phyloP scores from a whole-genome alignment of 2,888 invertebrate genomes.

The Anoplius nigerrimus region DNA sequence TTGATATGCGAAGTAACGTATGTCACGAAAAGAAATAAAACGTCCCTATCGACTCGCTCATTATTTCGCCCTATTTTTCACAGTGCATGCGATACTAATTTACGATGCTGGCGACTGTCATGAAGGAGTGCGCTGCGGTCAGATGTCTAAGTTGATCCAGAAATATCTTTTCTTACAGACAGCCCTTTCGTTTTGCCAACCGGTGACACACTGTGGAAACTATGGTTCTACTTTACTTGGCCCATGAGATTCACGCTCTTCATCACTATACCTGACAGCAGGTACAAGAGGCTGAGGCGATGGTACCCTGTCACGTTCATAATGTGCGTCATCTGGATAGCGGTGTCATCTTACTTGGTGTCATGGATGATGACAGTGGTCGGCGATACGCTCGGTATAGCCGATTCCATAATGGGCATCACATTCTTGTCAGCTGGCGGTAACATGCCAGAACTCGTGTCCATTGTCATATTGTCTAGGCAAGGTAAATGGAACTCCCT shows the following conservation, averaged over 20 bases:
- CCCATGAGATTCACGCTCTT: conserved; percentile 83
- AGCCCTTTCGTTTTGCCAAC: conserved; percentile 62
- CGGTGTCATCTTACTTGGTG: conserved; percentile 88
- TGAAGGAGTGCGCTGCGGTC: too few relatives aligned
- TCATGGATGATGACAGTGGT: conserved; percentile 95
- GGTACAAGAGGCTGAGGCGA: conserved; percentile 76
- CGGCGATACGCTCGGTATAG: conserved; percentile 87
- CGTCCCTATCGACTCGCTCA: too few relatives aligned
- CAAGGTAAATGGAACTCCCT: conserved; percentile 82
- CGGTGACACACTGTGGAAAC: conserved; percentile 61
- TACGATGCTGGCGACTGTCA: too few relatives aligned
- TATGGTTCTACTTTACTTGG: conserved; percentile 84
- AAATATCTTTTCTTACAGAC: conserved; percentile 46
- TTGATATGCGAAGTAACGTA: too few relatives aligned
- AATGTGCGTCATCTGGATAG: conserved; percentile 92
- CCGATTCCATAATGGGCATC: conserved; percentile 93
- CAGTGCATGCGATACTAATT: too few relatives aligned
- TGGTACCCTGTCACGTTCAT: conserved; percentile 87
- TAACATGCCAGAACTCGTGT: conserved; percentile 89
- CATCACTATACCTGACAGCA: conserved; percentile 84
- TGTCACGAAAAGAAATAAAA: too few relatives aligned
- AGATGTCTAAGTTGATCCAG: background rate
- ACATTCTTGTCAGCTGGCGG: conserved; percentile 94
- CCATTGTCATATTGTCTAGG: conserved; percentile 89
- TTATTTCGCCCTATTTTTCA: too few relatives aligned